Percentiles rank a stretch among this genome's conserved stretches.
These are phyloP conservation scores for Lophochroa leadbeateri DNA, from an alignment of 2,113 vertebrate species.

Conservation along the genomic window DNA sequence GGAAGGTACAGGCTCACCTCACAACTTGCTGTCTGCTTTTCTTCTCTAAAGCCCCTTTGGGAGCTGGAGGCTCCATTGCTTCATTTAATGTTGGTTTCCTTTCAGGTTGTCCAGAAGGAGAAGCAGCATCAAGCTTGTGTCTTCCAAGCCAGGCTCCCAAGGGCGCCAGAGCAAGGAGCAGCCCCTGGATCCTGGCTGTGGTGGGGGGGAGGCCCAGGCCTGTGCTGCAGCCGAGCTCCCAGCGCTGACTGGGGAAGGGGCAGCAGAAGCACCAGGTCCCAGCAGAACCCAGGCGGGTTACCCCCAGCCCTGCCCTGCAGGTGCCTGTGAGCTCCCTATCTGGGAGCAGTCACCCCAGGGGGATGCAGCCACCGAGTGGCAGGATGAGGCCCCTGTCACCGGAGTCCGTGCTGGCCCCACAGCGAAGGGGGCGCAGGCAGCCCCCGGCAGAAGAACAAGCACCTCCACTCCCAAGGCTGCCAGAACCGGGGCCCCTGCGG, in stretches of 20 bases:
- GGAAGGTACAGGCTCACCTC: not conserved
- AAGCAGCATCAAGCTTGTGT: conserved; percentile 26
- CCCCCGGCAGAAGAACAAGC: not conserved
- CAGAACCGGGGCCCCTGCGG: rapidly evolving
- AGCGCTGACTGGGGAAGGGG: not conserved
- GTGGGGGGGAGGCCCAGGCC: not conserved
- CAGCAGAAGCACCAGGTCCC: not conserved
- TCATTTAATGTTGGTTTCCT: not conserved
- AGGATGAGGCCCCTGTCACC: not conserved
- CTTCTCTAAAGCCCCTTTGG: not conserved
- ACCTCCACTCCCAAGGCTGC: not conserved
- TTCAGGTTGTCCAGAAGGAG: conserved; percentile 74
- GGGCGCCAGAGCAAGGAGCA: not conserved
- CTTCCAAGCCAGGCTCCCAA: not conserved
- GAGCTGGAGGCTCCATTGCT: rapidly evolving
- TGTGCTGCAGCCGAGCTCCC: rapidly evolving
- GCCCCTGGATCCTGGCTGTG: not conserved
- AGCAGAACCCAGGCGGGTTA: not conserved
- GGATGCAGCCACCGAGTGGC: not conserved
- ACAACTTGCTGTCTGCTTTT: not conserved
- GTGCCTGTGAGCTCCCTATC: not conserved
- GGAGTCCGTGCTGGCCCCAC: not conserved
- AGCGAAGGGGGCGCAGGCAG: not conserved
- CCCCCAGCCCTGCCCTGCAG: not conserved
- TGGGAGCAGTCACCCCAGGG: not conserved